Evolutionary conservation across 2,113 vertebrate species (phyloP), one percentile per base, ranked within the genome.

Genomic region (Nyctibius bracteatus): DNA sequence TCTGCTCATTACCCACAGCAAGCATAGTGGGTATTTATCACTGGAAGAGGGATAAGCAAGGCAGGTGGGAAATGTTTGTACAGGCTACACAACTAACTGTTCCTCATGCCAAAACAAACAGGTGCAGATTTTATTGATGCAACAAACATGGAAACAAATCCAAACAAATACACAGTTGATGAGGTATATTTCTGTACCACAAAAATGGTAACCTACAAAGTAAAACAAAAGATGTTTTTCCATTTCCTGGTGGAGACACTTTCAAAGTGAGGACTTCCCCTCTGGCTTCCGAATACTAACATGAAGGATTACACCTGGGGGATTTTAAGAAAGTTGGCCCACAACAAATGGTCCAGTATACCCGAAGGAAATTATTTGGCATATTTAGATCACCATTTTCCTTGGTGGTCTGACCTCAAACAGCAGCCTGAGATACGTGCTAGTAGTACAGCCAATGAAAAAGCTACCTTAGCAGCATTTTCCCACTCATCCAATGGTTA

Each of bases 81-180:
- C 24, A 86, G 90, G 90, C 81, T 51, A 95, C 81, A 97, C 85
- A 97, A 83, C 73, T 94, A 91, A 81, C 78, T 92, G 63, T 79
- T 97, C 71, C 89, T 68, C 31, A 54, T 97, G 97, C 98, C 97
- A 98, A 91, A 97, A 97, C 77, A 97, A 98, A 97, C 98, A 98
- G 97, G 97, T 98, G 98, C 81, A 92, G 89, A 52, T 96, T 98
- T 97, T 98, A 97, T 88, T 95, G 93, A 96, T 61, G 81, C 80
- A 97, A 96, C 93, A 97, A 87, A 94, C 81, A 70, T 12, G 23
- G 92, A 96, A 97, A 95, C 86, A 93, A 97, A 97, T 59, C 87
- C 95, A 97, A 90, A 95, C 86, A 97, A 96, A 96, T 9, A 91
- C 66, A 88, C 47, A 86, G 43, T 55, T 92, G 74, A 85, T 85